phyloP scores from a whole-genome alignment of 2,888 invertebrate species.

The Lysandra bellargus region DNA sequence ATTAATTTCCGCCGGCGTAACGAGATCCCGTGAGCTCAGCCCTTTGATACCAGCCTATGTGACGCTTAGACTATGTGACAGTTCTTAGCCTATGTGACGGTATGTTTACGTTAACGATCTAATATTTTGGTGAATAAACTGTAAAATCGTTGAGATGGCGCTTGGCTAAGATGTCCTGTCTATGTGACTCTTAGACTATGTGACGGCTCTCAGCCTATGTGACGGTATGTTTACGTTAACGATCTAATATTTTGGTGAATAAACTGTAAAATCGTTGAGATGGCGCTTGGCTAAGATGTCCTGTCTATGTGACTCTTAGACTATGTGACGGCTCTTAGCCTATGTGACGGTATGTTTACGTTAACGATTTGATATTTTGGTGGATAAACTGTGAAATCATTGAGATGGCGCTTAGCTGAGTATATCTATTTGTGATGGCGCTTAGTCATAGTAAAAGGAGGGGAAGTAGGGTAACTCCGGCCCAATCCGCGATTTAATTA shows the following conservation, averaged over 20 bases:
- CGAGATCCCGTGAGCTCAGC: constrained; percentile 42
- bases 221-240: neutral
- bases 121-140: neutral
- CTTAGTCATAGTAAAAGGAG: too few relatives aligned
- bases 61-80: constrained; percentile 4
- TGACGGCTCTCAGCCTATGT: neutral
- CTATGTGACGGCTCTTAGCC: neutral
- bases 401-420: neutral
- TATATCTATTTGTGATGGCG: neutral
- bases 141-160: neutral
- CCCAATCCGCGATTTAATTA: too few relatives aligned
- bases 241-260: neutral
- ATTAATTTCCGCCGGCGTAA: constrained; percentile 46
- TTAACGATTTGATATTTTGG: neutral
- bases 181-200: constrained; percentile 5
- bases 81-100: neutral
- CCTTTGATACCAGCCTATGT: constrained; percentile 37
- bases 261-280: neutral
- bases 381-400: neutral
- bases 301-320: constrained; percentile 1
- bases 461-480: too few relatives aligned
- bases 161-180: neutral
- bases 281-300: neutral
- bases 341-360: neutral
- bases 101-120: neutral